A percentile compares a stretch with the other conserved stretches of the same genome.
Evolutionary conservation across 2,113 vertebrate species (phyloP).

Genomic region (Platycercus adscitus): DNA sequence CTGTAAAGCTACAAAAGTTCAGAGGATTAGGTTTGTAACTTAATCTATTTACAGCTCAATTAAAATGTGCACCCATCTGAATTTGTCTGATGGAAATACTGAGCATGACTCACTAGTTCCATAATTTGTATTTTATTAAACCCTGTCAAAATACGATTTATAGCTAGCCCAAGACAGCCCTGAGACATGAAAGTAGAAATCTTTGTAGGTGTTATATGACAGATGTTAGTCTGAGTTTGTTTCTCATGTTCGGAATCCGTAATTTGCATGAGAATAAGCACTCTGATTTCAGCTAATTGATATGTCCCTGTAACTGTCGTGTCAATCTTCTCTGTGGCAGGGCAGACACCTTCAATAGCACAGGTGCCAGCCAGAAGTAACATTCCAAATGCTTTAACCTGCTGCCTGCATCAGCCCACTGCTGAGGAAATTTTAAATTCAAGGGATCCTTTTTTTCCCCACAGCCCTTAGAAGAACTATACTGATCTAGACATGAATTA

Average conservation of each 20-base stretch:
- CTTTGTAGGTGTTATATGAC: slow-evolving; percentile 57
- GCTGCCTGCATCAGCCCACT: not conserved
- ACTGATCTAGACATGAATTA: not conserved
- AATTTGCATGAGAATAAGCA: slow-evolving; percentile 62
- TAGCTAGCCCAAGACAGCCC: slow-evolving; percentile 39
- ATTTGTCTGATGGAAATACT: slow-evolving; percentile 32
- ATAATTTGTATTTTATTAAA: slow-evolving; percentile 70
- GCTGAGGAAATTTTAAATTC: not conserved
- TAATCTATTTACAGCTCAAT: slow-evolving; percentile 30
- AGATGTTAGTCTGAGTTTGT: slow-evolving; percentile 51
- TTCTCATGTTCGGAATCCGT: not conserved
- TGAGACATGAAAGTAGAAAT: slow-evolving; percentile 47
- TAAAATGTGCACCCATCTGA: slow-evolving; percentile 8
- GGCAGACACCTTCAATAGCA: not conserved
- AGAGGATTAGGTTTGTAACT: slow-evolving; percentile 11
- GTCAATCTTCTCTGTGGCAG: not conserved
- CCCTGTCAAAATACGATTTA: slow-evolving; percentile 64
- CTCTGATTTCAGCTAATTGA: slow-evolving; percentile 61
- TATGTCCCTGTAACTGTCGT: slow-evolving; percentile 5
- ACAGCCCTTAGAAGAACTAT: not conserved
- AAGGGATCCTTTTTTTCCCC: not conserved
- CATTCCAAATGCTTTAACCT: not conserved
- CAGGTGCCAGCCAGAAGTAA: not conserved
- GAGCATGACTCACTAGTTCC: slow-evolving; percentile 41
- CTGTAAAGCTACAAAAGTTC: slow-evolving; percentile 7